phyloP scores from a whole-genome alignment of 2,888 invertebrate genomes.

The Melangyna quadrimaculata region DNA sequence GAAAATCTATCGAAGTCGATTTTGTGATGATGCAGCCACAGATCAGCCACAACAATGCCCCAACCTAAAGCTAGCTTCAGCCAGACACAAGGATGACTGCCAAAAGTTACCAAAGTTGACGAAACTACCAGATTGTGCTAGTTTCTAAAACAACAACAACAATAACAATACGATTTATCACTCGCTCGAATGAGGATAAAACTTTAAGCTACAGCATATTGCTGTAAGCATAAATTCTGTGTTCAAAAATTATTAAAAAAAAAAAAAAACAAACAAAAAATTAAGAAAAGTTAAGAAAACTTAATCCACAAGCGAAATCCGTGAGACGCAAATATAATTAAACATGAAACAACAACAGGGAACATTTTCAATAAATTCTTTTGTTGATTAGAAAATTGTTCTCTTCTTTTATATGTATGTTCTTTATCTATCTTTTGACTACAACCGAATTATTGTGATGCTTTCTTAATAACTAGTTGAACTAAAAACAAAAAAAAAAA shows the following conservation, averaged over 20 bases:
- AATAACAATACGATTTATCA: background rate
- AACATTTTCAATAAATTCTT: background rate
- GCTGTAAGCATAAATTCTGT: slow-evolving; percentile 52
- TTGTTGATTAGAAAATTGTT: background rate
- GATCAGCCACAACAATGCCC: background rate
- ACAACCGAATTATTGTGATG: slow-evolving; percentile 35
- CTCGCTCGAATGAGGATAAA: background rate
- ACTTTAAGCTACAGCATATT: slow-evolving; percentile 48
- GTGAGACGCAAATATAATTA: slow-evolving; percentile 5
- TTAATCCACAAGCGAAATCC: slow-evolving; percentile 28
- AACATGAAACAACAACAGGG: background rate
- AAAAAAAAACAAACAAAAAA: slow-evolving; percentile 8
- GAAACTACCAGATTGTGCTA: slow-evolving; percentile 44
- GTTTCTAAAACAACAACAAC: slow-evolving; percentile 38
- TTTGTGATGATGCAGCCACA: slow-evolving; percentile 71
- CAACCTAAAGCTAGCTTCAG: background rate
- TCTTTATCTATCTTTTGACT: slow-evolving; percentile 48
- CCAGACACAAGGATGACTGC: slow-evolving; percentile 20
- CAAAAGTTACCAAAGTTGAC: slow-evolving; percentile 56
- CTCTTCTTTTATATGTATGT: background rate
- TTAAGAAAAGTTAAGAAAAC: no score
- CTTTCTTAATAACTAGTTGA: slow-evolving; percentile 15
- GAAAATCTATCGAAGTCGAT: slow-evolving; percentile 77
- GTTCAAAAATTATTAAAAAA: slow-evolving; percentile 45
- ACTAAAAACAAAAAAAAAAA: background rate